Percentiles rank a stretch among this genome's conserved stretches.
These are phyloP conservation scores for Papilio protenor DNA, from an alignment of 2,888 invertebrate species.

Conservation along the genomic window DNA sequence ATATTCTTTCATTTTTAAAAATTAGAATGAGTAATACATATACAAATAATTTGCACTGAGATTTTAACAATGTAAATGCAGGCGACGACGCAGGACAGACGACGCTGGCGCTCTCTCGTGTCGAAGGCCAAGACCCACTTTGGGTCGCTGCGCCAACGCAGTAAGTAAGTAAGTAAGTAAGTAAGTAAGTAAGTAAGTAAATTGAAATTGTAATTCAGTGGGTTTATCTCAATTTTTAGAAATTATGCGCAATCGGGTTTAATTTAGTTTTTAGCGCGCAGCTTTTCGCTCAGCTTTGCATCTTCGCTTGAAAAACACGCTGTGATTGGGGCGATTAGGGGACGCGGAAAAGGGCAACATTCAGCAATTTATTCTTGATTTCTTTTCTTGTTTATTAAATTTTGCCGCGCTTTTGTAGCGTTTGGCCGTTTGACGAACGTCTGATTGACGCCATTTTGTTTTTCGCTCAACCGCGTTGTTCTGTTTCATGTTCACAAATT, in stretches of 20 bases:
- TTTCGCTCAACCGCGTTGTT: constrained; percentile 51
- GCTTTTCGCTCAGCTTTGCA: not conserved
- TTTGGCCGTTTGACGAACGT: constrained; percentile 19
- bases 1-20: not conserved
- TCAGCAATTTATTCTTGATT: constrained; percentile 12
- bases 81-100: too few species aligned
- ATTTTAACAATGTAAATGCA: not conserved
- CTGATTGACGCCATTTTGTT: constrained; percentile 53
- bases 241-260: not conserved
- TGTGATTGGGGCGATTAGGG: not conserved
- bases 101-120: too few species aligned
- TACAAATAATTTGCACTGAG: not conserved
- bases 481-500: constrained; percentile 57
- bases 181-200: too few species aligned
- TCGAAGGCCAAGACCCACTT: too few species aligned
- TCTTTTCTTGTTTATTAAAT: constrained; percentile 35
- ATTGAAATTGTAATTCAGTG: not conserved
- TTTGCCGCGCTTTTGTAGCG: constrained; percentile 35
- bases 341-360: constrained; percentile 5
- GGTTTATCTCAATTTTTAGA: not conserved
- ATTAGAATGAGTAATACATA: not conserved
- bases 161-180: too few species aligned
- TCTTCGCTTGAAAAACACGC: not conserved
- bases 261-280: constrained; percentile 2
- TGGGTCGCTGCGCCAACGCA: too few species aligned